Base-by-base conservation (phyloP, 2,888 invertebrate genomes). In the Lypha dubia region DNA sequence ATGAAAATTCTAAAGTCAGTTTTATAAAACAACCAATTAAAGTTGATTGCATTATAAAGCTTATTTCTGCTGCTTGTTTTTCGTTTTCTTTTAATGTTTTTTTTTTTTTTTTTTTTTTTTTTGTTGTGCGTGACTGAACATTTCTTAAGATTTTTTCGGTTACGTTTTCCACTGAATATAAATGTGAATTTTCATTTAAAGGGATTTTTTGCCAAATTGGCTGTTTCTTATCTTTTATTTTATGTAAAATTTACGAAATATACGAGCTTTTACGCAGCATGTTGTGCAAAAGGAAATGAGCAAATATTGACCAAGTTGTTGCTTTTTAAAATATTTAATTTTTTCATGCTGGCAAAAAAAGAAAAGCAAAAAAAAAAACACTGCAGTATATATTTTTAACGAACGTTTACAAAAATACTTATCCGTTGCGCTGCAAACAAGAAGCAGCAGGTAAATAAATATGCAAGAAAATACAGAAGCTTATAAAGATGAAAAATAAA, bases 241-340 rank as follows among this genome's bases (percentile, higher is more conserved):
- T 24, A 28, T 53, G 51, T 53, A 15, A 71, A 49, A 24, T 35
- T 6, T 49, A 46, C n/a, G 13, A 63, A 51, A 28, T 56, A n/a
- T 17, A 41, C 41, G n/a, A 44, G 17, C 38, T 8, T 35, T 8
- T n/a, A 28, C 11, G n/a, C 63, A 46, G 32, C 32, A 35, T 7
- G 9, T 49, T 68, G 38, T 15, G 20, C 8, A 63, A 68, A 53
- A 68, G n/a, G 41, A 67, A 68, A 74, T 68, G 53, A 75, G 35
- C 63, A 76, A 81, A 82, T 76, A 82, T 82, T 82, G 76, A 65
- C 70, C 75, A 70, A 75, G 41, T 68, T 75, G 46, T 73, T 71
- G 20, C 44, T 22, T 41, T 41, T 60, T 41, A 32, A 41, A 17
- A 24, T 11, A 38, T 49, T 46, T 49, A 20, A 38, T 46, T 17